Evolutionary conservation across 2,113 vertebrate species (phyloP), one percentile per base, ranked within the genome.

Genomic region (Poecile atricapillus): DNA sequence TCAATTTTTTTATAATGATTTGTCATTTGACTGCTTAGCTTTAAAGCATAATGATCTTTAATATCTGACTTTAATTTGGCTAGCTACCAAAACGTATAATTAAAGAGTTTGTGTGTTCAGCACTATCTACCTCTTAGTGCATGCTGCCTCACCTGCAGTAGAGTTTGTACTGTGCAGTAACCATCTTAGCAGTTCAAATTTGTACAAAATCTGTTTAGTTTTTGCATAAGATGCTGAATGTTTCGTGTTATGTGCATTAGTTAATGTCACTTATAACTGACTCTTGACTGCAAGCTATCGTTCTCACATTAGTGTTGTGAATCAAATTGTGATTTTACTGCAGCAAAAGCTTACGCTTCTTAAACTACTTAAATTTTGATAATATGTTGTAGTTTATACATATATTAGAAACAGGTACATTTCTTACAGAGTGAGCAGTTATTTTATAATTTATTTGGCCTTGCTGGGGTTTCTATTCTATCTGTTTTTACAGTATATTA

Each of bases 261-360:
- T 83, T 74, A 46, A 39, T 87, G 47, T 88, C 91, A 52, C 84
- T 84, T 81, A 37, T 70, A 83, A 28, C 39, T 52, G 44, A 44
- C 33, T 95, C 43, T 81, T 86, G 85, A 52, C 80, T 95, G 53
- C 95, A 95, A 97, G 90, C 94, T 95, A 35, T 76, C 58, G 47
- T 94, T 97, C 69, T 87, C 95, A 37, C 24, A 33, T 53, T 87
- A 96, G 77, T 59, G 71, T 83, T 92, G 80, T 52, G 94, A 97
- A 95, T 83, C 35, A 84, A 84, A 86, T 93, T 80, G 69, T 90
- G 77, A 76, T 93, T 97, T 88, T 94, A 82, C 56, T 79, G 56
- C 15, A 49, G 83, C 69, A 59, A 76, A 59, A 76, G 10, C 35
- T 56, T 56, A 76, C 2, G 9, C 76, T 80, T 90, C 59, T 89